These are phyloP conservation scores for Macrotis lagotis DNA, from an alignment of 2,113 vertebrate genomes.

Conservation along the genomic window DNA sequence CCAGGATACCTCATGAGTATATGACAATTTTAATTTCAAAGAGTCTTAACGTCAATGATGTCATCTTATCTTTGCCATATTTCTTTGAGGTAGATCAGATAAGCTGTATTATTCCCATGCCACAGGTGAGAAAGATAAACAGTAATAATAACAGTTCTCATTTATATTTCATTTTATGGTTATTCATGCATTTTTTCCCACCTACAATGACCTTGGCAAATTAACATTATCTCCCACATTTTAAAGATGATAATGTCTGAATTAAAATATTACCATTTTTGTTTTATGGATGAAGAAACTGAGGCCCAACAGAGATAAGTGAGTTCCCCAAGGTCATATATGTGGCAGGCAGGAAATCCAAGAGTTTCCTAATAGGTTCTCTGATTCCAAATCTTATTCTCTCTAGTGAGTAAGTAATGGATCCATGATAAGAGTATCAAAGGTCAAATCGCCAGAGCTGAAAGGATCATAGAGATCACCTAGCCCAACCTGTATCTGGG, in stretches of 20 bases:
- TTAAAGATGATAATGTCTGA: background rate
- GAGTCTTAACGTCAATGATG: background rate
- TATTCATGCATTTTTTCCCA: background rate
- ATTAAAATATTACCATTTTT: background rate
- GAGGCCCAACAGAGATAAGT: background rate
- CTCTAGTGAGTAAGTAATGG: background rate
- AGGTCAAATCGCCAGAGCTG: background rate
- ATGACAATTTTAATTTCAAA: background rate
- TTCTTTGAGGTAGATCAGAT: background rate
- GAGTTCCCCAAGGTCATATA: background rate
- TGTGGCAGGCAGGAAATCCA: background rate
- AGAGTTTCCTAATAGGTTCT: background rate
- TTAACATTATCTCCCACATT: background rate
- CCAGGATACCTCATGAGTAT: background rate
- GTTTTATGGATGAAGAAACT: background rate
- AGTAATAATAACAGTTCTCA: background rate
- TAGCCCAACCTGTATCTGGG: background rate
- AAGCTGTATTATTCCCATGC: background rate
- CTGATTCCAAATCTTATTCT: background rate
- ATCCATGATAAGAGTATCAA: background rate
- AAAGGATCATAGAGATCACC: background rate
- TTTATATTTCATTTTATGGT: background rate
- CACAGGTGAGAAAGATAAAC: background rate
- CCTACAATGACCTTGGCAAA: background rate
- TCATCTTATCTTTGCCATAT: background rate